phyloP scores from a whole-genome alignment of 1,140 invertebrate genomes.

The Cyclargus thomasi region DNA sequence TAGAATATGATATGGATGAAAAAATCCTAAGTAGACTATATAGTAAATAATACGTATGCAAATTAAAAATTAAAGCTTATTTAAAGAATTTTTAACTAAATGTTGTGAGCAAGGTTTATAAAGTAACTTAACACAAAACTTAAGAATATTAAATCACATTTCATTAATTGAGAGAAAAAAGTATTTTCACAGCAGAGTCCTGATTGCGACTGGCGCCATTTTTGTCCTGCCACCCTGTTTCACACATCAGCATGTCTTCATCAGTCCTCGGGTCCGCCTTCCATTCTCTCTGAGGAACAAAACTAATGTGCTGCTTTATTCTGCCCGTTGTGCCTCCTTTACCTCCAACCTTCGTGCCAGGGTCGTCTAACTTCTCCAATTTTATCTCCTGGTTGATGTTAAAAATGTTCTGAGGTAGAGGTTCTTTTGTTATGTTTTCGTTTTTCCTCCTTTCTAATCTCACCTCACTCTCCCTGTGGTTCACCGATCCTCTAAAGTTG shows the following conservation, averaged over 20 bases:
- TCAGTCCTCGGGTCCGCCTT: conserved; percentile 33
- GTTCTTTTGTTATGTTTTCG: conserved; percentile 34
- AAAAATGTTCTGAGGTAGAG: conserved; percentile 53
- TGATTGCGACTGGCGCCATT: conserved; percentile 15
- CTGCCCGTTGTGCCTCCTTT: conserved; percentile 31
- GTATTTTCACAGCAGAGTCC: conserved; percentile 19
- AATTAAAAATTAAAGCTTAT: neutral
- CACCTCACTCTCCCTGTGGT: conserved; percentile 58
- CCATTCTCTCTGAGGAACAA: conserved; percentile 11
- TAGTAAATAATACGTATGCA: too few species aligned
- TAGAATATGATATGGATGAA: too few species aligned
- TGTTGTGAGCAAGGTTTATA: neutral
- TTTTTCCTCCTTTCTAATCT: conserved; percentile 47
- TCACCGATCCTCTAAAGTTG: conserved; percentile 62
- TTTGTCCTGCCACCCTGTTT: conserved; percentile 32
- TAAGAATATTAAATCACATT: neutral
- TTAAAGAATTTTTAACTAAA: too few species aligned
- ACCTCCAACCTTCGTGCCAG: conserved; percentile 30
- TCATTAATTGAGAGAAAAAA: conserved; percentile 1
- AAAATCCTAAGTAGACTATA: too few species aligned
- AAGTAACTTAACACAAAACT: neutral
- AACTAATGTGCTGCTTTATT: conserved; percentile 34
- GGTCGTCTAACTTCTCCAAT: conserved; percentile 39
- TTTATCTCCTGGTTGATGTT: conserved; percentile 70
- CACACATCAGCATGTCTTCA: conserved; percentile 55